Percentiles rank a stretch among this genome's conserved stretches.
Conservation (phyloP, 2,113 vertebrate species). For the Indicator indicator region DNA sequence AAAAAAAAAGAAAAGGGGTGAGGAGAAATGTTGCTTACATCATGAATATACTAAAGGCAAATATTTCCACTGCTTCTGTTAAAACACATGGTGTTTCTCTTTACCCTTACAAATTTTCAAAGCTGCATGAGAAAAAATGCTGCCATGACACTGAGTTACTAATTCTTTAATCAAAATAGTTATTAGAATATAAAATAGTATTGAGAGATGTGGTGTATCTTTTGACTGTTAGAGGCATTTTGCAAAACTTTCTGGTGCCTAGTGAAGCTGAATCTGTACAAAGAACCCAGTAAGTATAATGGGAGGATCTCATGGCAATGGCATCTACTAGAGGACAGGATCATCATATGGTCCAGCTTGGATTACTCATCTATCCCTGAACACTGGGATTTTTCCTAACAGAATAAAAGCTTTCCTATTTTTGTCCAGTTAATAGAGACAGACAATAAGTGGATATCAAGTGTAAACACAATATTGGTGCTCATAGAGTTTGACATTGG, state of each 20-base stretch:
- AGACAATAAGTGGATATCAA: constrained; percentile 29
- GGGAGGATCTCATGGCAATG: neutral
- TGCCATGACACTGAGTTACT: neutral
- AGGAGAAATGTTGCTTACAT: fast-evolving
- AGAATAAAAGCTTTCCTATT: neutral
- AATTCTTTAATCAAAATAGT: neutral
- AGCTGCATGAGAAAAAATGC: neutral
- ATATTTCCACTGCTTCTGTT: neutral
- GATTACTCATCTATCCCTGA: constrained; percentile 18
- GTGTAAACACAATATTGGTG: constrained; percentile 6
- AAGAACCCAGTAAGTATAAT: neutral
- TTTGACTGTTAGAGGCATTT: neutral
- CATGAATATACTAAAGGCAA: neutral
- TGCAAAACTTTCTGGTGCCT: neutral
- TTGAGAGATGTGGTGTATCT: neutral
- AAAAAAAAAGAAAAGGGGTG: constrained; percentile 6
- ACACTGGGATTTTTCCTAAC: neutral
- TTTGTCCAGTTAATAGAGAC: neutral
- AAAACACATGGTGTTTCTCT: neutral
- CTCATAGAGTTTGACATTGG: neutral
- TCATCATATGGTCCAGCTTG: neutral
- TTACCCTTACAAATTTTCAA: neutral
- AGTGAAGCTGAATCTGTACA: neutral
- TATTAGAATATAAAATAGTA: neutral
- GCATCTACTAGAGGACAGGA: neutral